Evolutionary conservation across 2,888 invertebrate genomes (phyloP).

Genomic region (Orchestes rusci): DNA sequence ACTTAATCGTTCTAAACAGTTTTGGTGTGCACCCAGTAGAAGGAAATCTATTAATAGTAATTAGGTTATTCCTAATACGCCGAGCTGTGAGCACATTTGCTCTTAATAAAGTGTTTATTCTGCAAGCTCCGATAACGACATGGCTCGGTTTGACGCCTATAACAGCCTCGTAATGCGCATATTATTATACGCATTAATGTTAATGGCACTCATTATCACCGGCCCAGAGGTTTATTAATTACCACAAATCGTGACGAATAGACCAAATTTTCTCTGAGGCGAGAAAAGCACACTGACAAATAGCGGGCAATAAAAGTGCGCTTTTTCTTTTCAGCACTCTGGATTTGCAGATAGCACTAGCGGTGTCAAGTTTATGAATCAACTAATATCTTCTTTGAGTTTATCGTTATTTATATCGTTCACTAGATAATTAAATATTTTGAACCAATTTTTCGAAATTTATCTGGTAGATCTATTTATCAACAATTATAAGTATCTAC

Average conservation of each 20-base stretch:
- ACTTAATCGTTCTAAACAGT: too few species aligned
- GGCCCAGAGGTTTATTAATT: slow-evolving; percentile 25
- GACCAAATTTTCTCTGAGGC: slow-evolving; percentile 25
- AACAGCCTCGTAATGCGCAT: slow-evolving; percentile 22
- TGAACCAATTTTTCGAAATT: too few species aligned
- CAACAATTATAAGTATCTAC: too few species aligned
- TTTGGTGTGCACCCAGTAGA: slow-evolving; percentile 17
- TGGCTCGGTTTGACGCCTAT: slow-evolving; percentile 24
- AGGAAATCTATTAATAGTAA: slow-evolving; percentile 24
- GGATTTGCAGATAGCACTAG: slow-evolving; percentile 16
- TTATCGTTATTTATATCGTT: too few species aligned
- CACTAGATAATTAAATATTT: too few species aligned
- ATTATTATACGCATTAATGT: slow-evolving; percentile 26
- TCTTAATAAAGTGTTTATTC: slow-evolving; percentile 27
- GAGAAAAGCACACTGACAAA: slow-evolving; percentile 24
- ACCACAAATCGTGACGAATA: slow-evolving; percentile 26
- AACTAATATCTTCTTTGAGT: slow-evolving; percentile 20
- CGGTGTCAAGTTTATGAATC: slow-evolving; percentile 21
- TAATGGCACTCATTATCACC: slow-evolving; percentile 26
- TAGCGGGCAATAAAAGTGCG: slow-evolving; percentile 22
- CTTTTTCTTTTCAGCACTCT: slow-evolving; percentile 21
- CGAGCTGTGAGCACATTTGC: slow-evolving; percentile 24
- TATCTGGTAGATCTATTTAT: too few species aligned
- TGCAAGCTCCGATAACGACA: slow-evolving; percentile 25
- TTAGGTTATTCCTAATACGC: slow-evolving; percentile 25